Conservation (phyloP, 2,888 invertebrate species). For the Seira sanloemensis region DNA sequence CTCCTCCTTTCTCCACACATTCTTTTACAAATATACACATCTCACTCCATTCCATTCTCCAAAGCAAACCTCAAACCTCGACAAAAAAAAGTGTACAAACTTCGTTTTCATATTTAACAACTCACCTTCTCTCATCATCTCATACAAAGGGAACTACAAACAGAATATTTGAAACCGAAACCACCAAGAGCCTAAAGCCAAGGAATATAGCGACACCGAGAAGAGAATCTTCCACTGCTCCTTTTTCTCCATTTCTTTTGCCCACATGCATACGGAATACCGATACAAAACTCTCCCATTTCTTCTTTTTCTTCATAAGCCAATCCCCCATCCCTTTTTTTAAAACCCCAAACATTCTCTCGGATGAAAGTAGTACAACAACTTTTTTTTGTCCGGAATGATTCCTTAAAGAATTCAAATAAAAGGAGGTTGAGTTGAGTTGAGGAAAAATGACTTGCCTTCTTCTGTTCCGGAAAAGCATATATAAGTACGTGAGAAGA, state of each 20-base stretch:
- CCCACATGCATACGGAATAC: not conserved
- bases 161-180: not conserved
- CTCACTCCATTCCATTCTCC: not conserved
- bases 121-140: not conserved
- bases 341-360: no score
- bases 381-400: no score
- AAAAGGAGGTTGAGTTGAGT: not conserved
- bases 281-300: not conserved
- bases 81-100: no score
- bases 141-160: not conserved
- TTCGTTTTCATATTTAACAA: constrained; percentile 19
- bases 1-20: not conserved
- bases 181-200: not conserved
- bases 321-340: no score
- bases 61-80: not conserved
- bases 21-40: not conserved
- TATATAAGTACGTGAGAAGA: not conserved
- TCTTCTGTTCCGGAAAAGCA: not conserved
- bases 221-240: not conserved
- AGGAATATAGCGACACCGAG: not conserved
- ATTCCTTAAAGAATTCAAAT: not conserved
- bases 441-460: no score
- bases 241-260: not conserved
- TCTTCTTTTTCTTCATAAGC: not conserved
- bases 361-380: not conserved